Conservation (phyloP, 1,140 invertebrate genomes). For the Drosophila erecta region DNA sequence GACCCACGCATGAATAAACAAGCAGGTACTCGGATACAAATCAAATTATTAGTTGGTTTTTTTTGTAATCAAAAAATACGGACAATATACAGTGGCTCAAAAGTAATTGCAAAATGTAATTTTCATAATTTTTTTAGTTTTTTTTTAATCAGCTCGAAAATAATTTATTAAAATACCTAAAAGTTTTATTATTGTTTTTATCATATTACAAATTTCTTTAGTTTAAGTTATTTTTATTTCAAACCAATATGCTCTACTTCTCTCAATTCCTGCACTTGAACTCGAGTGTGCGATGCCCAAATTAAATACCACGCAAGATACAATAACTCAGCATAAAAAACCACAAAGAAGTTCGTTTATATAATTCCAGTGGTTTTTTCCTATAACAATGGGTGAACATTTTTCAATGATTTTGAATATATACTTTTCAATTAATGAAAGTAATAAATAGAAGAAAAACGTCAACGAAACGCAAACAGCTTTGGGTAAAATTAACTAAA, state of each 20-base stretch:
- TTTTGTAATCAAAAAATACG: slow-evolving; percentile 26
- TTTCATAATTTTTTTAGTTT: too few species aligned
- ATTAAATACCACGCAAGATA: slow-evolving; percentile 32
- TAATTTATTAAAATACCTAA: too few species aligned
- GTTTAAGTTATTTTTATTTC: too few species aligned
- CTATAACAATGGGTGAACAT: slow-evolving; percentile 9
- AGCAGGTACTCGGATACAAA: slow-evolving; percentile 46
- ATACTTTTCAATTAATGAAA: slow-evolving; percentile 2
- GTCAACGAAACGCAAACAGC: slow-evolving; percentile 2
- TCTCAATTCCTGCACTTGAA: slow-evolving; percentile 64
- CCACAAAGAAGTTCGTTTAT: slow-evolving; percentile 24
- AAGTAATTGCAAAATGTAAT: too few species aligned
- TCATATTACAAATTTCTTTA: neutral
- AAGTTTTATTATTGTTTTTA: too few species aligned
- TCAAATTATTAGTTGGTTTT: slow-evolving; percentile 50
- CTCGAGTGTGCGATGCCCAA: slow-evolving; percentile 35
- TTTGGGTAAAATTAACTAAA: slow-evolving; percentile 18
- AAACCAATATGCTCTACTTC: slow-evolving; percentile 27
- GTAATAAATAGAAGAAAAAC: slow-evolving; percentile 1
- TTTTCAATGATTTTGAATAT: slow-evolving; percentile 35
- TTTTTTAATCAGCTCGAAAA: too few species aligned
- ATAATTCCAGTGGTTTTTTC: slow-evolving; percentile 34
- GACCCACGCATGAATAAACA: slow-evolving; percentile 50
- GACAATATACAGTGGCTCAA: slow-evolving; percentile 6
- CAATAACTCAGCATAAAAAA: slow-evolving; percentile 13